phyloP scores from a whole-genome alignment of 2,888 invertebrate species.

The Meta bourneti region DNA sequence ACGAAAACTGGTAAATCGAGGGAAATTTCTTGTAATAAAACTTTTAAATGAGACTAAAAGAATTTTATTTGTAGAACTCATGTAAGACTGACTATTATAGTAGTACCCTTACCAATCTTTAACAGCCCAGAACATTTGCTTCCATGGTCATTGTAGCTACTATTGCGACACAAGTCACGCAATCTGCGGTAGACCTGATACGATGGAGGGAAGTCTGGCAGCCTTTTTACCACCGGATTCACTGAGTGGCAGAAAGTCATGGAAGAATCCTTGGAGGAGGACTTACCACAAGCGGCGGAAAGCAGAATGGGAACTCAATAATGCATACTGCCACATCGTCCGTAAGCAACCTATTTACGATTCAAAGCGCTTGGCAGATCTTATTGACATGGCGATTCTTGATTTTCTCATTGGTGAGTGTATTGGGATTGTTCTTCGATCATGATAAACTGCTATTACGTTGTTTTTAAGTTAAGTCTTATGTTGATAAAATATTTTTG shows the following conservation, averaged over 20 bases:
- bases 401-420: conserved; percentile 93
- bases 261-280: conserved; percentile 82
- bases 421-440: neutral
- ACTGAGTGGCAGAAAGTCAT: conserved; percentile 90
- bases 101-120: neutral
- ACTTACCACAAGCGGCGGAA: conserved; percentile 98
- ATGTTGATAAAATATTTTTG: too few relatives aligned
- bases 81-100: too few relatives aligned
- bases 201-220: conserved; percentile 96
- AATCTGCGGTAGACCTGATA: conserved; percentile 96
- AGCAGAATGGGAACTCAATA: conserved; percentile 98
- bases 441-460: neutral
- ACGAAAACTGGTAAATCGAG: too few relatives aligned
- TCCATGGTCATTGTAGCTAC: conserved; percentile 85
- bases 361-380: conserved; percentile 93
- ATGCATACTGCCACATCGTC: conserved; percentile 93
- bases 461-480: neutral
- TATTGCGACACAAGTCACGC: conserved; percentile 86
- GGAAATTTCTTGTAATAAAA: too few relatives aligned
- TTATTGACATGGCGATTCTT: conserved; percentile 97
- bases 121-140: conserved; percentile 89
- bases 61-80: too few relatives aligned
- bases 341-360: conserved; percentile 93
- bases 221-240: conserved; percentile 93
- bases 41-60: too few relatives aligned